Evolutionary conservation across 2,888 invertebrate species (phyloP).

Genomic region (Harpalus rubripes): DNA sequence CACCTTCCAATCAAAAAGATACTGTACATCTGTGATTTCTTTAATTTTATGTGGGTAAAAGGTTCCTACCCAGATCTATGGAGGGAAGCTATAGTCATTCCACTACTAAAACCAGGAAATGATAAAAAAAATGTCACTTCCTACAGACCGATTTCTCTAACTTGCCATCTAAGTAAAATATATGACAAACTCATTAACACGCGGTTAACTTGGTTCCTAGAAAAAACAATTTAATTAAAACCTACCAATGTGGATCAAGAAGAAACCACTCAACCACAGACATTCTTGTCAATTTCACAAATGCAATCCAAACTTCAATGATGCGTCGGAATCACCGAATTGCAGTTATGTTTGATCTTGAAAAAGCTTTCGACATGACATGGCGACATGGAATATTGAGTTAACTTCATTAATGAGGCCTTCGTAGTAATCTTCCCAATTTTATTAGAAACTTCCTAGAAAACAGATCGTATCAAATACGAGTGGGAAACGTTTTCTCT

Average conservation of each 20-base stretch:
- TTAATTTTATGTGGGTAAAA: background rate
- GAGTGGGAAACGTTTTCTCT: no score
- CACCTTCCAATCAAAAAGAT: conserved; percentile 5
- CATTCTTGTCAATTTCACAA: background rate
- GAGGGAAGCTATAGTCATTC: conserved; percentile 1
- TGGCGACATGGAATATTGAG: conserved; percentile 1
- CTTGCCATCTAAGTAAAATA: conserved; percentile 9
- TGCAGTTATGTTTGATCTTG: background rate
- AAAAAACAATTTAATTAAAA: background rate
- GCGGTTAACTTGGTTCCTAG: background rate
- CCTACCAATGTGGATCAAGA: background rate
- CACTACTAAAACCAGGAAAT: background rate
- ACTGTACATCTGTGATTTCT: background rate
- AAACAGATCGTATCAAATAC: no score
- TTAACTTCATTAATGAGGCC: no score
- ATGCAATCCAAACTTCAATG: conserved; percentile 17
- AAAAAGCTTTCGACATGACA: conserved; percentile 13
- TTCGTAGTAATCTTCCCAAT: no score
- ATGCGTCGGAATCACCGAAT: background rate
- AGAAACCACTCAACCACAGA: background rate
- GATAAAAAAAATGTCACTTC: background rate
- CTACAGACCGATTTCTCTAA: conserved; percentile 10
- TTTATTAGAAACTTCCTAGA: no score
- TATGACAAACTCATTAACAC: background rate
- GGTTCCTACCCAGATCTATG: background rate